Conservation (phyloP, 2,888 invertebrate genomes). For the Carpatolechia fugitivella region DNA sequence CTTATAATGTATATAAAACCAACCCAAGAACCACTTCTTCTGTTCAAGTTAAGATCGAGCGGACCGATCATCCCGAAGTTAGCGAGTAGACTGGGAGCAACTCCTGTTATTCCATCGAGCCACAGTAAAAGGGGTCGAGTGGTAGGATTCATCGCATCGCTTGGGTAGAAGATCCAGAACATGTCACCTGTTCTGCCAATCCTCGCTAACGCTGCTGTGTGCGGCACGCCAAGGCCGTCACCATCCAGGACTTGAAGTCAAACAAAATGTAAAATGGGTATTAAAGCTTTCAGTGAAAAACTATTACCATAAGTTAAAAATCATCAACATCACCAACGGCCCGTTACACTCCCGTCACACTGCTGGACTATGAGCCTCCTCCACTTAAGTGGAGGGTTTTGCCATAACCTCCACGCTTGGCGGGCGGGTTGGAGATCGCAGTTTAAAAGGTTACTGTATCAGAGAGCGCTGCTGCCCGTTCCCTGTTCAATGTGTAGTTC, state of each 20-base stretch:
- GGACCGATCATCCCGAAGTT: slow-evolving; percentile 93
- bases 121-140: slow-evolving; percentile 87
- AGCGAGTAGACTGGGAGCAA: slow-evolving; percentile 88
- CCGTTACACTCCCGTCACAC: no score
- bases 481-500: no score
- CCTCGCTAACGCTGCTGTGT: slow-evolving; percentile 86
- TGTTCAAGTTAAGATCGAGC: slow-evolving; percentile 80
- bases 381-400: no score
- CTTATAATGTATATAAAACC: no score
- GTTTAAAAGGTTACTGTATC: no score
- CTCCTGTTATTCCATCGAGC: slow-evolving; percentile 93
- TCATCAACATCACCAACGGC: no score
- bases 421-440: no score
- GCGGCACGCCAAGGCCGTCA: slow-evolving; percentile 73
- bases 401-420: no score
- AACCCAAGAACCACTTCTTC: slow-evolving; percentile 87
- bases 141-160: slow-evolving; percentile 68
- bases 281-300: no score
- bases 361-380: no score
- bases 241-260: slow-evolving; percentile 43
- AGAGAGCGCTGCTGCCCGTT: no score
- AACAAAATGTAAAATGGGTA: not conserved
- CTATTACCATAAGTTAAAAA: no score
- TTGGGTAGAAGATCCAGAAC: slow-evolving; percentile 94
- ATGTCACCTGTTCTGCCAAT: slow-evolving; percentile 85